Conservation (phyloP, 2,888 invertebrate species). For the Phytoseiulus persimilis region DNA sequence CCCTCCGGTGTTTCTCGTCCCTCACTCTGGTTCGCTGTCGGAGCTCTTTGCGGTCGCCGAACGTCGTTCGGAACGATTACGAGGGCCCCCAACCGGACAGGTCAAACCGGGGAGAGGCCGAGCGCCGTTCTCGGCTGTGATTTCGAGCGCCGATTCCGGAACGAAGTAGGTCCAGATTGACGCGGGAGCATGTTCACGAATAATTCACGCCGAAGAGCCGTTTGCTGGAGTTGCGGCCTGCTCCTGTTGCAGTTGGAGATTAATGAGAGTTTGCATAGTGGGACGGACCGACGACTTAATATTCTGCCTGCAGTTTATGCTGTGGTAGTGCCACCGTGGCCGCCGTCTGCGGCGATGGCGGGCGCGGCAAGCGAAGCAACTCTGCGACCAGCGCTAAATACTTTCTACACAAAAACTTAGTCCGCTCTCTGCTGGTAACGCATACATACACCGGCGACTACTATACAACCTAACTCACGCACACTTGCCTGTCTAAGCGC, state of each 20-base stretch:
- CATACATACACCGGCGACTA: background rate
- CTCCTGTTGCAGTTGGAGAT: background rate
- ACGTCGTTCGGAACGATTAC: too few relatives aligned
- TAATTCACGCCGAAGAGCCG: background rate
- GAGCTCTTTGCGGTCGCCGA: too few relatives aligned
- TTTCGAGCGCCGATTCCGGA: background rate
- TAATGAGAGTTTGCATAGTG: background rate
- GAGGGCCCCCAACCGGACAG: too few relatives aligned
- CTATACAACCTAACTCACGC: background rate
- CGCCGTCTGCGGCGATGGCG: background rate
- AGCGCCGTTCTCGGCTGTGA: background rate
- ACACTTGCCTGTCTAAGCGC: background rate
- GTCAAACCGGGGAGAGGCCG: background rate
- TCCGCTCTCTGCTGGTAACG: background rate
- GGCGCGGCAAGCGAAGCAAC: background rate
- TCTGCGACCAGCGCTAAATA: background rate
- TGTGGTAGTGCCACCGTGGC: background rate
- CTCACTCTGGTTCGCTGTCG: background rate
- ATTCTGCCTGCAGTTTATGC: constrained; percentile 5
- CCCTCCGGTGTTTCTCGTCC: background rate
- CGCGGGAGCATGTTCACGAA: background rate
- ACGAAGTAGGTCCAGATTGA: background rate
- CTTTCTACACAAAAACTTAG: background rate
- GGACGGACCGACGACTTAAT: background rate
- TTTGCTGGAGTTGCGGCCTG: background rate